Conservation (phyloP, 2,888 invertebrate genomes). For the Desoria tigrina region DNA sequence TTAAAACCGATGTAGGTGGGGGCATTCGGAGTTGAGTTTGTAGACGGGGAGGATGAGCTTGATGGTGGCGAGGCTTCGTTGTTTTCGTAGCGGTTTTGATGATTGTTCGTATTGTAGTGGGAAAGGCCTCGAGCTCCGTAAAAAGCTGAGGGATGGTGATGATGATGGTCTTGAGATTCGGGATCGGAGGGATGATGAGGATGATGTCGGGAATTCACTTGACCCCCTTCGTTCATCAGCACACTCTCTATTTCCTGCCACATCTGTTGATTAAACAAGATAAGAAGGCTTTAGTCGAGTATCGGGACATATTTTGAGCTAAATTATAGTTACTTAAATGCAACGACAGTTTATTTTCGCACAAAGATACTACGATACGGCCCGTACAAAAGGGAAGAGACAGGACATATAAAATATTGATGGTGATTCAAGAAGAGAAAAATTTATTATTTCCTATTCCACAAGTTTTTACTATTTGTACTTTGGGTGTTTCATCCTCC, state of each 20-base stretch:
- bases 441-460: too few species aligned
- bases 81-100: conserved; percentile 7
- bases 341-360: too few species aligned
- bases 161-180: conserved; percentile 24
- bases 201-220: conserved; percentile 33
- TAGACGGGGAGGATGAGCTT: conserved; percentile 19
- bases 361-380: too few species aligned
- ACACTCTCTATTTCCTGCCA: conserved; percentile 53
- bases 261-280: conserved; percentile 34
- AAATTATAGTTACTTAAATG: too few species aligned
- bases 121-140: conserved; percentile 15
- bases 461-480: conserved; percentile 25
- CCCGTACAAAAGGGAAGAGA: too few species aligned
- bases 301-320: too few species aligned
- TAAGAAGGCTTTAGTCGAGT: too few species aligned
- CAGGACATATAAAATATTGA: too few species aligned
- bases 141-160: conserved; percentile 20
- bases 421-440: too few species aligned
- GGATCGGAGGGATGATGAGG: conserved; percentile 15
- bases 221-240: conserved; percentile 51
- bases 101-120: background rate
- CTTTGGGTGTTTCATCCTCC: conserved; percentile 8
- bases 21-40: conserved; percentile 12
- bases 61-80: conserved; percentile 19
- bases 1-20: conserved; percentile 9